Evolutionary conservation across 2,797 vertebrate genomes (phyloP).

Genomic region (Gymnodraco acuticeps): DNA sequence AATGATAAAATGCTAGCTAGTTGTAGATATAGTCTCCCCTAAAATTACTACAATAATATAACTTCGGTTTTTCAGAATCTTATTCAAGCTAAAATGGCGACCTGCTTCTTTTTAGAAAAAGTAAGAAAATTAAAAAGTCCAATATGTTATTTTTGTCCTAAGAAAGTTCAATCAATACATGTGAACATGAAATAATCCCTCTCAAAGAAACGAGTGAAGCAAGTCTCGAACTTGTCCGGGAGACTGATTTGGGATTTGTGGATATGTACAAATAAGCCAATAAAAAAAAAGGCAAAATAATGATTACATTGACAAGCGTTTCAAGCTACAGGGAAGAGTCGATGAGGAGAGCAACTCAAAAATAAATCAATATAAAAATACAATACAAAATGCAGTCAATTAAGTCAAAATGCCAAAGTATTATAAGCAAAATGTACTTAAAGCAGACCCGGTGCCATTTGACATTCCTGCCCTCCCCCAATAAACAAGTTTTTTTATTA

Average conservation of each 20-base stretch:
- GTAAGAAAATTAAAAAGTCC: background rate
- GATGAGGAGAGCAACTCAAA: background rate
- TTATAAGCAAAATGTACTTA: background rate
- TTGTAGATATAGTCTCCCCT: background rate
- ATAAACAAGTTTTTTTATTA: too few relatives aligned
- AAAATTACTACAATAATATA: too few relatives aligned
- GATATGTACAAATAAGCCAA: background rate
- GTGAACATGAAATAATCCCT: too few relatives aligned
- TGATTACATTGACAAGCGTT: background rate
- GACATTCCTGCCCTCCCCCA: too few relatives aligned
- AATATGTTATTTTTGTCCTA: too few relatives aligned
- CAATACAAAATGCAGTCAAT: background rate
- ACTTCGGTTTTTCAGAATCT: background rate
- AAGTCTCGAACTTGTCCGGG: too few relatives aligned
- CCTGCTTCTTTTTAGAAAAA: background rate
- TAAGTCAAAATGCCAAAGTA: background rate
- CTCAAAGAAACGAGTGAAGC: too few relatives aligned
- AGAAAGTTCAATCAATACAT: too few relatives aligned
- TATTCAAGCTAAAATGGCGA: background rate
- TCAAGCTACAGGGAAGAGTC: background rate
- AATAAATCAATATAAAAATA: background rate
- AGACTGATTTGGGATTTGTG: too few relatives aligned
- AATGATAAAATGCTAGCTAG: background rate
- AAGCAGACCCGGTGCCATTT: background rate
- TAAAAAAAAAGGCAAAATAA: background rate